Evolutionary conservation across 2,888 invertebrate genomes (phyloP).

Genomic region (Andricus curvator): DNA sequence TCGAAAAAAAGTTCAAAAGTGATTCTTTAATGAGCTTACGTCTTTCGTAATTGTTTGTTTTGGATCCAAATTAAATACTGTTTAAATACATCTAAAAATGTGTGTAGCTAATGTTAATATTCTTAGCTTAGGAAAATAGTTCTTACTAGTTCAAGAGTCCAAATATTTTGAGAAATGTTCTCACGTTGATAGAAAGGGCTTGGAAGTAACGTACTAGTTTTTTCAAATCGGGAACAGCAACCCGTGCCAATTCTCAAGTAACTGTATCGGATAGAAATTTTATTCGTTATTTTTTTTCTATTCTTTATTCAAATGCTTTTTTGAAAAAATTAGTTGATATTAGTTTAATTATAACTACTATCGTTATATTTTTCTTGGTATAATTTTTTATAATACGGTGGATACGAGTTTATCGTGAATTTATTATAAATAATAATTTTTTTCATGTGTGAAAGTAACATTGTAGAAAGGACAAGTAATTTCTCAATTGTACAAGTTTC

Average conservation of each 20-base stretch:
- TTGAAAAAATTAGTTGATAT: background rate
- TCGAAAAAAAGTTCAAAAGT: slow-evolving; percentile 15
- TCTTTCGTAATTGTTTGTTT: slow-evolving; percentile 38
- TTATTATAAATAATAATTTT: too few relatives aligned
- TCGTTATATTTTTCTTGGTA: too few relatives aligned
- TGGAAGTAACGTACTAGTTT: background rate
- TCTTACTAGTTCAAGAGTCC: background rate
- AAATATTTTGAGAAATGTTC: background rate
- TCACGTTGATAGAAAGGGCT: background rate
- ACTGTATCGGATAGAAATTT: too few relatives aligned
- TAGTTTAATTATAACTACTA: background rate
- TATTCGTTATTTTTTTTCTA: too few relatives aligned
- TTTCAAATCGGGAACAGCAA: background rate
- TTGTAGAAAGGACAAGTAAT: too few relatives aligned
- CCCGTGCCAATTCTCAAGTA: too few relatives aligned
- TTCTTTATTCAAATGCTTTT: background rate
- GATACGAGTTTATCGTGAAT: too few relatives aligned
- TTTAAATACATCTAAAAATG: slow-evolving; percentile 26
- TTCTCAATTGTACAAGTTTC: too few relatives aligned
- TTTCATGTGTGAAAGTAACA: too few relatives aligned
- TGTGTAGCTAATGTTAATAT: background rate
- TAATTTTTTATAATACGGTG: too few relatives aligned
- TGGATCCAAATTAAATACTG: slow-evolving; percentile 29
- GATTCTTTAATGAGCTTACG: slow-evolving; percentile 34
- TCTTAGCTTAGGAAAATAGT: background rate